Conservation (phyloP, 1,140 invertebrate genomes). For the Apis dorsata region DNA sequence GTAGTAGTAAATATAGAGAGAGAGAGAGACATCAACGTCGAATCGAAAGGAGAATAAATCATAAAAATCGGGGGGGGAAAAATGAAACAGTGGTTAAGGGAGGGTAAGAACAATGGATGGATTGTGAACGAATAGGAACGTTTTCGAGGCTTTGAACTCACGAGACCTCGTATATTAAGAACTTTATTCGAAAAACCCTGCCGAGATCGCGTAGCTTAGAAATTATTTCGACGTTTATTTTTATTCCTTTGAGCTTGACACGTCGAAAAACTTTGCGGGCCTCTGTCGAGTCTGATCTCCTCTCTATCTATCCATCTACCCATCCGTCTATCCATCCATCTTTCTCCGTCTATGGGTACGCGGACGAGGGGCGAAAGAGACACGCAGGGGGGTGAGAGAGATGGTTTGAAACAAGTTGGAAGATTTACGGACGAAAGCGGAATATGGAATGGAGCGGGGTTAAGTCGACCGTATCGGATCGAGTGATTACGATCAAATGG, state of each 20-base stretch:
- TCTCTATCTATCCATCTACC: neutral
- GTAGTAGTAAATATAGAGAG: neutral
- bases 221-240: conserved; percentile 59
- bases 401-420: conserved; percentile 45
- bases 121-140: conserved; percentile 56
- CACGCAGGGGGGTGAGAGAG: neutral
- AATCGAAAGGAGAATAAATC: neutral
- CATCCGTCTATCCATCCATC: neutral
- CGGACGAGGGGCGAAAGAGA: too few species aligned
- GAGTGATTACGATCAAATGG: conserved; percentile 51
- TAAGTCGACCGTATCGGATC: conserved; percentile 45
- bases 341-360: neutral
- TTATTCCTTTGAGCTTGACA: conserved; percentile 52
- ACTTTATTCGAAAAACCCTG: conserved; percentile 51
- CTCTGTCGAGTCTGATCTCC: too few species aligned
- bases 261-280: conserved; percentile 35
- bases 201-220: conserved; percentile 36
- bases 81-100: conserved; percentile 33
- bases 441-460: conserved; percentile 39
- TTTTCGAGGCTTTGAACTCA: conserved; percentile 48
- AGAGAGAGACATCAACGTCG: neutral
- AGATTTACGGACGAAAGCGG: conserved; percentile 50
- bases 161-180: conserved; percentile 57
- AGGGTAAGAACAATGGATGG: conserved; percentile 50
- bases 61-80: neutral